Evolutionary conservation across 2,113 vertebrate species (phyloP).

Genomic region (Pomatostomus ruficeps): DNA sequence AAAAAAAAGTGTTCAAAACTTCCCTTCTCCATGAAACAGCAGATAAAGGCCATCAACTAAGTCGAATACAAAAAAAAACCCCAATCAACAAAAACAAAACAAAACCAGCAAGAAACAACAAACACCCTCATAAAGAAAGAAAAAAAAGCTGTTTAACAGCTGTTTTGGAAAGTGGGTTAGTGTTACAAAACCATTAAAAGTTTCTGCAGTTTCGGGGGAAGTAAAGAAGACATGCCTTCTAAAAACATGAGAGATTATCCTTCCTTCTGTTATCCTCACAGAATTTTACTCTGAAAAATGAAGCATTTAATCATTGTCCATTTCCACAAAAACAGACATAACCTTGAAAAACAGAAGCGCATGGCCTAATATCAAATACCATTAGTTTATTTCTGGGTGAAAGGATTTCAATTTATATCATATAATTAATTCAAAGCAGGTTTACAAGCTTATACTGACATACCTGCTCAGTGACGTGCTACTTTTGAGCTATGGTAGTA

Average conservation of each 20-base stretch:
- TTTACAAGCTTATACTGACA: not conserved
- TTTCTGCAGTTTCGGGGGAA: not conserved
- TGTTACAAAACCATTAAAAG: not conserved
- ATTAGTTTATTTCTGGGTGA: not conserved
- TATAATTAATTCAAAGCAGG: not conserved
- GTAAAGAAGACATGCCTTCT: not conserved
- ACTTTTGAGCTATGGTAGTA: not conserved
- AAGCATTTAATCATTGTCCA: not conserved
- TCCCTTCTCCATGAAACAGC: not conserved
- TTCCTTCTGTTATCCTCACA: not conserved
- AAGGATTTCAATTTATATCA: not conserved
- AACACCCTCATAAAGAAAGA: not conserved
- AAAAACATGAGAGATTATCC: not conserved
- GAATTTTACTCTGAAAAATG: not conserved
- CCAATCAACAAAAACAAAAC: not conserved
- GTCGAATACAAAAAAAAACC: not conserved
- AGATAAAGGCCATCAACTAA: not conserved
- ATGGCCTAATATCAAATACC: not conserved
- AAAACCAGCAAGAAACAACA: not conserved
- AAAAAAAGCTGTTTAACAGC: not conserved
- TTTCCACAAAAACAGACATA: not conserved
- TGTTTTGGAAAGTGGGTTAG: not conserved
- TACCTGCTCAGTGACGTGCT: not conserved
- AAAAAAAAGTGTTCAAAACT: not conserved
- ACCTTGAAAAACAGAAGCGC: not conserved